These are phyloP conservation scores for Emys orbicularis DNA, from an alignment of 2,797 vertebrate species.

Conservation along the genomic window DNA sequence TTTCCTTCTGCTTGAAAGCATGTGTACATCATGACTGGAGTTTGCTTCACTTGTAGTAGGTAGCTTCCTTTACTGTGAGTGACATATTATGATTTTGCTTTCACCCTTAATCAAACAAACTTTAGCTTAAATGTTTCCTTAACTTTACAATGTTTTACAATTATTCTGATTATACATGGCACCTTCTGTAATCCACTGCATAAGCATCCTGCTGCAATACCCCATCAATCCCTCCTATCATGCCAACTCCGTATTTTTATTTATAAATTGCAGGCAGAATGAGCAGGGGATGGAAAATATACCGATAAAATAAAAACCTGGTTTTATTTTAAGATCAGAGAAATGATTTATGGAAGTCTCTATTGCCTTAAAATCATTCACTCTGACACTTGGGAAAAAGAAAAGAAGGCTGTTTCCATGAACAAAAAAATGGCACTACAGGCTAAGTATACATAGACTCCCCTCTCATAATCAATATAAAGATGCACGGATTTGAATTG, in stretches of 20 bases:
- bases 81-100: background rate
- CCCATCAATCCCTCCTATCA: background rate
- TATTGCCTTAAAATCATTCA: background rate
- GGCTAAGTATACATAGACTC: accelerated
- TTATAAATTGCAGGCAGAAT: background rate
- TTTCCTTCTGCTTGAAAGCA: background rate
- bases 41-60: background rate
- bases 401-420: background rate
- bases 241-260: constrained; percentile 4
- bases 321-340: background rate
- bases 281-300: background rate
- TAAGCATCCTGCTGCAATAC: background rate
- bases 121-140: background rate
- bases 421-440: background rate
- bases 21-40: background rate
- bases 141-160: background rate
- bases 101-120: background rate
- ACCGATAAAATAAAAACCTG: background rate
- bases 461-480: background rate
- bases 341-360: background rate
- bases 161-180: background rate
- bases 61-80: background rate
- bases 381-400: background rate
- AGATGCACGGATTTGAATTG: accelerated
- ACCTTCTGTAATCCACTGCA: too few relatives aligned